These are phyloP conservation scores for Furcifer pardalis DNA, from an alignment of 2,797 vertebrate species.

Conservation along the genomic window DNA sequence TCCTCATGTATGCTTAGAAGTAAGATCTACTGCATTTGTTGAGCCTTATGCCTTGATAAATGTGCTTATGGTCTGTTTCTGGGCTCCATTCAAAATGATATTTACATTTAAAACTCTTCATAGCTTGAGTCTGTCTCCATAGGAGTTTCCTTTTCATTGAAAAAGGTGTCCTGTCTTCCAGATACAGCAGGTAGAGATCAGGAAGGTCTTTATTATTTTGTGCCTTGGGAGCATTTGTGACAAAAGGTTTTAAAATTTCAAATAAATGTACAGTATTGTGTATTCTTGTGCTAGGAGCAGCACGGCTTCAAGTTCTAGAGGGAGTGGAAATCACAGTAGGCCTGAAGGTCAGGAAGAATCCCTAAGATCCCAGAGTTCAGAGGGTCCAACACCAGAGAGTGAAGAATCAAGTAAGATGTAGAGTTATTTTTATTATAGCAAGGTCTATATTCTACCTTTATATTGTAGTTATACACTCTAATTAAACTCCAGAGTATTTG, in stretches of 20 bases:
- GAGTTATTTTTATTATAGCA: conserved; percentile 8
- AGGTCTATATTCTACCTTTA: conserved; percentile 21
- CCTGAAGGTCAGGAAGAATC: conserved; percentile 73
- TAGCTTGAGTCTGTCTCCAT: too few species aligned
- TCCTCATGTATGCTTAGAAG: not conserved
- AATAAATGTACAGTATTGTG: conserved; percentile 15
- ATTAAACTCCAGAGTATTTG: not conserved
- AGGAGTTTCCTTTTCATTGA: not conserved
- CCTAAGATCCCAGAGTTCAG: conserved; percentile 65
- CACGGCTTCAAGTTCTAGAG: conserved; percentile 86
- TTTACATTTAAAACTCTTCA: not conserved
- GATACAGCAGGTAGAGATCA: not conserved
- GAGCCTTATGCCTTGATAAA: not conserved
- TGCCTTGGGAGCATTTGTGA: not conserved
- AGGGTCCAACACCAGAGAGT: conserved; percentile 64
- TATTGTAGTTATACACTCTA: not conserved
- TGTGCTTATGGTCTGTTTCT: not conserved
- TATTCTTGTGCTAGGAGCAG: conserved; percentile 82
- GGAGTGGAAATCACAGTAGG: conserved; percentile 81
- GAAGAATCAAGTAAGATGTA: conserved; percentile 78
- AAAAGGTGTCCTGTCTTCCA: not conserved
- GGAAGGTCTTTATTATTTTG: not conserved
- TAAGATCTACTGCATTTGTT: not conserved
- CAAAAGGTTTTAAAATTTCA: not conserved
- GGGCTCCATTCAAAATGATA: not conserved